Evolutionary conservation across 2,113 vertebrate genomes (phyloP), one percentile per base, ranked within the genome.

Genomic region (Camelus bactrianus): DNA sequence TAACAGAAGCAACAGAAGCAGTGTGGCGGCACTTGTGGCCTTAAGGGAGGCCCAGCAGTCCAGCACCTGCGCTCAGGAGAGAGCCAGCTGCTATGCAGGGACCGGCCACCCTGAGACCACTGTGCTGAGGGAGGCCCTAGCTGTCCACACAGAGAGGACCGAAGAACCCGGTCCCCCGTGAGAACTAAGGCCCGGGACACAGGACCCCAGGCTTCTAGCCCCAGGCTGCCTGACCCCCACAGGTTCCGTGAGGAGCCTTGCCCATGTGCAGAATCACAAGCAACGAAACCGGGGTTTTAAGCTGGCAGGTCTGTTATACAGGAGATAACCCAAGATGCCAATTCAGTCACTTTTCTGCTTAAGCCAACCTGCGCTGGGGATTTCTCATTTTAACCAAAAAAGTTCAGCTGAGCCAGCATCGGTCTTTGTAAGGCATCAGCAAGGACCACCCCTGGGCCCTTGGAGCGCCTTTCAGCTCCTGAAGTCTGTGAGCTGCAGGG

Each of bases 261-360:
- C 26, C 69, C 67, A 85, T 32, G 12, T 80, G 28, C 75, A 84
- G 52, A 81, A 94, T 32, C 67, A 64, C 22, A 75, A 90, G 77
- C 54, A 42, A 83, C 48, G 92, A 94, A 82, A 81, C 0, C 2
- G 22, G 26, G 76, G 17, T 35, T 97, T 93, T 76, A 92, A 86
- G 42, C 16, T 56, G 79, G 20, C 48, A 90, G 65, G 30, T 60
- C 54, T 91, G 35, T 88, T 70, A 96, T 16, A 62, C 3, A 88
- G 5, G 5, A 91, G 20, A 48, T 38, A 69, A 64, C 22, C 20
- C 13, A 62, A 83, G 93, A 64, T 20, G n/a, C 4, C 69, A 94
- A 48, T 70, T 70, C 48, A 56, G 79, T 89, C 15, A 48, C 26
- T 62, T 82, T 82, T n/a, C 46, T 70, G 54, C 35, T 60, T 58